These are phyloP conservation scores for Drosophila setosimentum DNA, from an alignment of 2,888 invertebrate genomes.

Conservation along the genomic window DNA sequence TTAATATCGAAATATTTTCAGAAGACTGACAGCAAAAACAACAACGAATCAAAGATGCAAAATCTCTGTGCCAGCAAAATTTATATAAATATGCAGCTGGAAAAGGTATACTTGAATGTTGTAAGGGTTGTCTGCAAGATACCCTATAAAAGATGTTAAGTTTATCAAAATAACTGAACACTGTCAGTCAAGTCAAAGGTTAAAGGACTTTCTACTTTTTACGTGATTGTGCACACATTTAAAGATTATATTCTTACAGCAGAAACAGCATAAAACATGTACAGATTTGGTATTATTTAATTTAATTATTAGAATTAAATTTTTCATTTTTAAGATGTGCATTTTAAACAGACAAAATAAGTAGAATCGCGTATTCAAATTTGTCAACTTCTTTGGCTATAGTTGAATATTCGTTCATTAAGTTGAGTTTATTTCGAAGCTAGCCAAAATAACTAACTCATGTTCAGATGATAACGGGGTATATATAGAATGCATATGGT, in stretches of 20 bases:
- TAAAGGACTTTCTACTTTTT: background rate
- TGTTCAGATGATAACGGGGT: conserved; percentile 6
- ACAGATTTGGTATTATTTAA: background rate
- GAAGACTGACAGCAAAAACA: conserved; percentile 32
- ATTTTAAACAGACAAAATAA: background rate
- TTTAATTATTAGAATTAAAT: background rate
- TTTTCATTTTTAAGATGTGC: background rate
- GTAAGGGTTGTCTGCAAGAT: background rate
- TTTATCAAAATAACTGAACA: background rate
- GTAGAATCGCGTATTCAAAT: background rate
- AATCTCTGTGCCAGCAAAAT: conserved; percentile 36
- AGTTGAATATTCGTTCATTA: background rate
- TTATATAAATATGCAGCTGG: conserved; percentile 36
- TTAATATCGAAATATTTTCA: conserved; percentile 70
- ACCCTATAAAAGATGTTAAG: background rate
- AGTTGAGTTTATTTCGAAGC: background rate
- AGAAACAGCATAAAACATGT: background rate
- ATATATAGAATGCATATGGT: conserved; percentile 40
- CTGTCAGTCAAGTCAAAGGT: background rate
- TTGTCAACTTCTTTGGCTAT: background rate
- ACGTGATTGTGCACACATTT: background rate
- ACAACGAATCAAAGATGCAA: conserved; percentile 7
- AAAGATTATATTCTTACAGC: background rate
- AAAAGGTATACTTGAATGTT: background rate
- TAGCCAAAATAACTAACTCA: background rate